phyloP scores from a whole-genome alignment of 1,140 invertebrate genomes.

The Drosophila leontia region DNA sequence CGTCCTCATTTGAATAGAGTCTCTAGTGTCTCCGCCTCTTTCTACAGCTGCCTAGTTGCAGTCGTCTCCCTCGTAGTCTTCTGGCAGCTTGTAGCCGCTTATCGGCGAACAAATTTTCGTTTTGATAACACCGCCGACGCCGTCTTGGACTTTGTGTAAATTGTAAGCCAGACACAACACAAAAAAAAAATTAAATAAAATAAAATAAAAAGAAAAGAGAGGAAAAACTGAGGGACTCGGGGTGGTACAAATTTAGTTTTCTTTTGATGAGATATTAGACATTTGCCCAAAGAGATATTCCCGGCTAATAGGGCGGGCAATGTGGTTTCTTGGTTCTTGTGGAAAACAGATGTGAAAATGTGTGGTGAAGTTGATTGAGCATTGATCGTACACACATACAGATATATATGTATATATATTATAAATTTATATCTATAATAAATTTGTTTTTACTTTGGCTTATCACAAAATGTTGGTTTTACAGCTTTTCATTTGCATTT shows the following conservation, averaged over 20 bases:
- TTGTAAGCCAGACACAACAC: constrained; percentile 49
- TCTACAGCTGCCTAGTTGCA: constrained; percentile 23
- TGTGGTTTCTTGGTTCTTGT: constrained; percentile 16
- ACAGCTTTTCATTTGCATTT: constrained; percentile 11
- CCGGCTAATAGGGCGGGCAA: constrained; percentile 30
- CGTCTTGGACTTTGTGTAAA: constrained; percentile 52
- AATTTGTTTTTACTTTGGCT: constrained; percentile 4
- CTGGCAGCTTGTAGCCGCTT: constrained; percentile 55
- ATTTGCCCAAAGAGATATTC: constrained; percentile 29
- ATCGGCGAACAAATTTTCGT: constrained; percentile 79
- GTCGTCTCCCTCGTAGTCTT: not conserved
- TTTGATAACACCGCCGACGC: constrained; percentile 65
- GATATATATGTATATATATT: not conserved
- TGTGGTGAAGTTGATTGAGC: constrained; percentile 26
- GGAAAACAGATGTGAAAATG: constrained; percentile 39
- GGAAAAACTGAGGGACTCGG: not conserved
- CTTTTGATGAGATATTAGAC: constrained; percentile 18
- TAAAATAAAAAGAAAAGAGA: constrained; percentile 1
- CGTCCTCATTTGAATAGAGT: constrained; percentile 75
- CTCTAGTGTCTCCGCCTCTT: constrained; percentile 1
- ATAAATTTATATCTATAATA: constrained; percentile 7
- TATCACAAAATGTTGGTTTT: constrained; percentile 4
- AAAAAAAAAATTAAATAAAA: constrained; percentile 31
- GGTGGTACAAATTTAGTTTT: constrained; percentile 34
- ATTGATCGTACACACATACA: not conserved